Base-by-base conservation (phyloP, 2,888 invertebrate genomes). In the Alloscopus bannaensis region DNA sequence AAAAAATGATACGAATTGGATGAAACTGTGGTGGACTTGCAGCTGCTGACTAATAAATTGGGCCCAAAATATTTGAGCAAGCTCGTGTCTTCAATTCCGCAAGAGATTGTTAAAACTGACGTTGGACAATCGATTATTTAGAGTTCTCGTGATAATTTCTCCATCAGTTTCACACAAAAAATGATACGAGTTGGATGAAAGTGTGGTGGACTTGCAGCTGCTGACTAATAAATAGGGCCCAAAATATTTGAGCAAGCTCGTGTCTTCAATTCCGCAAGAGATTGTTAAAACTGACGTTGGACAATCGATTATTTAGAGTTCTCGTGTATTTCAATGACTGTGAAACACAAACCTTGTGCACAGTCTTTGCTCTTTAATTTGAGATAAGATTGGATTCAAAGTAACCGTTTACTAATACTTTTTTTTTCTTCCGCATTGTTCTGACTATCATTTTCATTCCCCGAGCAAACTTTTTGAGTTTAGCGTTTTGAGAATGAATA, bases 121-220 rank as follows among this genome's bases (percentile, higher is more conserved):
- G 36, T 8, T 8, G 36, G 13, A 36, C 13, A 36, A 36, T 8
- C 6, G 13, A 36, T 36, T 8, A 36, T 36, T 6, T 36, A 36
- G 36, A 36, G n/a, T n/a, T n/a, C n/a, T n/a, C n/a, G n/a, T n/a
- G n/a, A n/a, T 71, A 78, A 72, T 79, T 80, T 73, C 72, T 73
- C 45, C 60, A 66, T 36, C 36, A 36, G 8, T 13, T 6, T 36
- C 36, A 36, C 13, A 6, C 36, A 8, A 8, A 13, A 36, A 13
- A 36, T 8, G 13, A 36, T 36, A 36, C 36, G 8, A 36, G 13
- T 36, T 36, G 6, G 13, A 36, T n/a, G n/a, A n/a, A n/a, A n/a
- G n/a, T n/a, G n/a, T n/a, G n/a, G n/a, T n/a, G n/a, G n/a, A n/a
- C n/a, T n/a, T n/a, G n/a, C n/a, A n/a, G n/a, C n/a, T n/a, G n/a